Base-by-base conservation (phyloP, 2,888 invertebrate species). In the Polyommatus icarus region DNA sequence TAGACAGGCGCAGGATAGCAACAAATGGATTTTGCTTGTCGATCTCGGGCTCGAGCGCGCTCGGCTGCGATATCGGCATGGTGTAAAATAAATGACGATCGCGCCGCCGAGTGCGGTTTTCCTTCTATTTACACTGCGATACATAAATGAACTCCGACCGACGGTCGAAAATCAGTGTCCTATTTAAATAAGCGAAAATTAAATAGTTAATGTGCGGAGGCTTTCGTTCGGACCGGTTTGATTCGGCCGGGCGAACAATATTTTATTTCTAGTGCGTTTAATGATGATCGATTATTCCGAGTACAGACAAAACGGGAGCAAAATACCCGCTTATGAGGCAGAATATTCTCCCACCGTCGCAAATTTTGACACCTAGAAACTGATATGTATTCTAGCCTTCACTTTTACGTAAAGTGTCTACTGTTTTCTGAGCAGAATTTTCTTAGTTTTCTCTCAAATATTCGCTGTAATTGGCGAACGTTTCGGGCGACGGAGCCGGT, bases 21-120 rank as follows among this genome's bases (percentile, higher is more conserved):
- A 86, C 89, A 90, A 92, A 93, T 94, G 93, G 93, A 92, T 90
- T 94, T 93, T 93, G 90, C 93, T 92, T 91, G 93, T 93, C 87
- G 84, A 87, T 89, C 88, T 90, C 90, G 89, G 84, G 84, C 84
- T 90, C 90, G 89, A 85, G 84, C 84, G 29, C 79, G 84, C 83
- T 83, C 90, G 90, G 87, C 89, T 86, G 87, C 80, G 82, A 82
- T 84, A 85, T 84, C 85, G 82, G 83, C 83, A 83, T 80, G 84
- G 87, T 87, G 85, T 79, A 87, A 88, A 89, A 88, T 85, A 86
- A 84, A 83, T 80, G 82, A 80, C 80, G 83, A 80, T 79, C 80
- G 83, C 61, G 76, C 67, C 18, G 67, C 40, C 18, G 29, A 77
- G 77, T 77, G 67, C 61, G 36, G 50, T 24, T 71, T 15, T 46